Conservation (phyloP, 2,888 invertebrate genomes). For the Eueremaeus valkanovi region DNA sequence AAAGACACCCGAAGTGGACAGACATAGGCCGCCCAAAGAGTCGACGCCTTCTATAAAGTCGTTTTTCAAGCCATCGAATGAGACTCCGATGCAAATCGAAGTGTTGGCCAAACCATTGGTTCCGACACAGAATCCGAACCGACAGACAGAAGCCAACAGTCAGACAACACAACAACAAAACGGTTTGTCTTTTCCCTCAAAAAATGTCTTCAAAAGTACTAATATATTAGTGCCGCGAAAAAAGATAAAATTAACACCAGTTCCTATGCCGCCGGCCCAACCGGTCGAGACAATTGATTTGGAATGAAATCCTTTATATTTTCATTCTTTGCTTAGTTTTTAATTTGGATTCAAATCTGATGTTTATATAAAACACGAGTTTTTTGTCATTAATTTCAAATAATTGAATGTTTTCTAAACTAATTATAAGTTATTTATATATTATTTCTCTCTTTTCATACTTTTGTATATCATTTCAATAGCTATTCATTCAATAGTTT, state of each 20-base stretch:
- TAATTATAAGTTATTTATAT: neutral
- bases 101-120: neutral
- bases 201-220: neutral
- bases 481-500: neutral
- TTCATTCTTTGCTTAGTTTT: neutral
- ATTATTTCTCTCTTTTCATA: no score
- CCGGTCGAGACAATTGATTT: slow-evolving; percentile 4
- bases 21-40: neutral
- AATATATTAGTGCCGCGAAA: neutral
- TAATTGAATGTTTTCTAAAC: neutral
- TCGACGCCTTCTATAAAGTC: neutral
- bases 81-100: neutral
- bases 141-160: no score
- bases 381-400: neutral
- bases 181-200: neutral
- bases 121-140: neutral
- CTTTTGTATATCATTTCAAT: neutral
- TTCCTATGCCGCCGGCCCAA: neutral
- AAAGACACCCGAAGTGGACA: slow-evolving; percentile 19
- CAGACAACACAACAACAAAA: no score
- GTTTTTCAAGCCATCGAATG: neutral
- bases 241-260: slow-evolving; percentile 1
- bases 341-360: neutral
- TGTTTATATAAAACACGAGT: neutral
- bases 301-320: neutral